Conservation (phyloP, 2,888 invertebrate species). For the Spodoptera littoralis region DNA sequence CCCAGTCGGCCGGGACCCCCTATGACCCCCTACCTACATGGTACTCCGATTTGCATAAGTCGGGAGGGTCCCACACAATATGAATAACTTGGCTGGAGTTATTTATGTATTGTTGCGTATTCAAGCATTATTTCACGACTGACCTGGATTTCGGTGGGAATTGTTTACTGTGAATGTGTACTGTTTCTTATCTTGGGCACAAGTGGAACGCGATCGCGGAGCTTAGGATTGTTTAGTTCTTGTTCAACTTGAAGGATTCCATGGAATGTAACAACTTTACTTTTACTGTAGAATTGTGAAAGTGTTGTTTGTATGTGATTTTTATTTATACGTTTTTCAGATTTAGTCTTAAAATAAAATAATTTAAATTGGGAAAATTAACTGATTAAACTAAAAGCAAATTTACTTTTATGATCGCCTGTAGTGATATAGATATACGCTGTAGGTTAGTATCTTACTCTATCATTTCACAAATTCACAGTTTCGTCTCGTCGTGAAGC, state of each 20-base stretch:
- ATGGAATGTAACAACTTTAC: neutral
- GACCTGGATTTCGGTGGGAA: conserved; percentile 43
- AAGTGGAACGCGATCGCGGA: neutral
- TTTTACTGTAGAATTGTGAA: too few species aligned
- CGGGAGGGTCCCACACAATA: conserved; percentile 40
- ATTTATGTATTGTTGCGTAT: conserved; percentile 44
- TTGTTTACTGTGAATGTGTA: conserved; percentile 35
- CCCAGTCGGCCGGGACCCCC: conserved; percentile 6
- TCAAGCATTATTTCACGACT: conserved; percentile 45
- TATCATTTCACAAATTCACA: conserved; percentile 16
- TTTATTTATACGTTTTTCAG: too few species aligned
- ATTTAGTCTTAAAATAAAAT: too few species aligned
- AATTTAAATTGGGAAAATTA: too few species aligned
- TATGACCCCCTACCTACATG: conserved; percentile 39
- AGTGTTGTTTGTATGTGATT: too few species aligned
- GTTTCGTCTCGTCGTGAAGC: conserved; percentile 18
- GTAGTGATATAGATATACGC: neutral
- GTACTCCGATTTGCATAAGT: conserved; percentile 49
- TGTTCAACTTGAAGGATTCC: neutral
- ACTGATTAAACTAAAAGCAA: too few species aligned
- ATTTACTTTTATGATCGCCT: too few species aligned
- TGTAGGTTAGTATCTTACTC: conserved; percentile 1
- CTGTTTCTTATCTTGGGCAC: conserved; percentile 25
- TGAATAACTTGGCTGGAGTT: conserved; percentile 50
- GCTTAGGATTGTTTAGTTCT: conserved; percentile 9